These are phyloP conservation scores for Trachelus stipa DNA, from an alignment of 2,888 invertebrate genomes.

Conservation along the genomic window DNA sequence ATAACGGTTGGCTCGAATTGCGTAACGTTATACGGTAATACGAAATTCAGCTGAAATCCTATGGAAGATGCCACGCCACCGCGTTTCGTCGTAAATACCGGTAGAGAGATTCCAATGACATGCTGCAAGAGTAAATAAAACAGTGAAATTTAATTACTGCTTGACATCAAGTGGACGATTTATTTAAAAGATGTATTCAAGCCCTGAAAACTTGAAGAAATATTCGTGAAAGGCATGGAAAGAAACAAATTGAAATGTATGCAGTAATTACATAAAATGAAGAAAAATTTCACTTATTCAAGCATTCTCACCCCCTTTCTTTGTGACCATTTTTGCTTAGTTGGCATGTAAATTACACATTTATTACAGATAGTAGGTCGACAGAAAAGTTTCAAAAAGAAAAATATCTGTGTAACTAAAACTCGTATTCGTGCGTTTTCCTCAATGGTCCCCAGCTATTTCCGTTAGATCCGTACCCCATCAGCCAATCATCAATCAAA, in stretches of 20 bases:
- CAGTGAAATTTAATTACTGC: background rate
- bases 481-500: too few species aligned
- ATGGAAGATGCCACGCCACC: slow-evolving; percentile 52
- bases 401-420: background rate
- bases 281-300: background rate
- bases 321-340: background rate
- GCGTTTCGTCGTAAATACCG: slow-evolving; percentile 51
- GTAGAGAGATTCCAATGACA: slow-evolving; percentile 54
- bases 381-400: background rate
- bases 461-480: too few species aligned
- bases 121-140: slow-evolving; percentile 40
- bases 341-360: background rate
- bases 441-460: too few species aligned
- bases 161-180: background rate
- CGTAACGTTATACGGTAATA: slow-evolving; percentile 57
- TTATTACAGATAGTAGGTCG: background rate
- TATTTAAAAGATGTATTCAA: background rate
- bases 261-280: background rate
- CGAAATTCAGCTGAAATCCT: slow-evolving; percentile 62
- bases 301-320: background rate
- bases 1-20: slow-evolving; percentile 54
- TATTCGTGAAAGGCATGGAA: background rate
- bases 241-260: background rate
- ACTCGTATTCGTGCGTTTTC: too few species aligned
- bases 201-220: background rate